Evolutionary conservation across 2,888 invertebrate genomes (phyloP), one percentile per base, ranked within the genome.

Genomic region (Catocala nupta): DNA sequence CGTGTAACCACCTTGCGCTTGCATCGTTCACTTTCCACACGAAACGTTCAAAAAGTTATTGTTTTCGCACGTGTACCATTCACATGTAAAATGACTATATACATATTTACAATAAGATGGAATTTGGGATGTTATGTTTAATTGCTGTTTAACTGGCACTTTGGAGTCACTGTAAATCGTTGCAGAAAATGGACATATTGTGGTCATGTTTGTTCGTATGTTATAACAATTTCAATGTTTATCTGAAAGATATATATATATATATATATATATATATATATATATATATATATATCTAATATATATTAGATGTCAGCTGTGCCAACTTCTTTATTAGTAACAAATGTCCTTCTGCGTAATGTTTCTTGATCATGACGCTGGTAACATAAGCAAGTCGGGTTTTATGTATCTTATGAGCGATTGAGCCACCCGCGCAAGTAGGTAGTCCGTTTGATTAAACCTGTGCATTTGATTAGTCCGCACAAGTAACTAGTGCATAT

Each of bases 1-100:
- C 58, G 71, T 63, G 70, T 70, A 71, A 70, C 68, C 77, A 75
- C 73, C 75, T 78, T 75, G 77, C 68, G 44, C 68, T 76, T 74
- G 74, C 74, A 39, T 69, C 60, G 74, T 68, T 65, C 70, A 75
- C 77, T 78, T 71, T 78, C 73, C 63, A 71, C 72, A 62, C 45
- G 65, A 73, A 76, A 75, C 66, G 70, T 53, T 71, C 64, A 54
- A 68, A 67, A 54, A 56, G 54, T 68, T 71, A 77, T 77, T 75
- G 77, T 75, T 73, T 70, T 72, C 68, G 68, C 72, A 66, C 76
- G 70, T 72, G 69, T 75, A 68, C 56, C 59, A 70, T 75, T 71
- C 73, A 62, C 60, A 75, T 75, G 75, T 75, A 68, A 73, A 73
- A 70, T 68, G 53, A 70, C 61, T 70, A 71, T 60, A 70, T 62